Percentiles rank a stretch among this genome's conserved stretches.
These are phyloP conservation scores for Cyclina sinensis DNA, from an alignment of 1,140 invertebrate genomes.

Conservation along the genomic window DNA sequence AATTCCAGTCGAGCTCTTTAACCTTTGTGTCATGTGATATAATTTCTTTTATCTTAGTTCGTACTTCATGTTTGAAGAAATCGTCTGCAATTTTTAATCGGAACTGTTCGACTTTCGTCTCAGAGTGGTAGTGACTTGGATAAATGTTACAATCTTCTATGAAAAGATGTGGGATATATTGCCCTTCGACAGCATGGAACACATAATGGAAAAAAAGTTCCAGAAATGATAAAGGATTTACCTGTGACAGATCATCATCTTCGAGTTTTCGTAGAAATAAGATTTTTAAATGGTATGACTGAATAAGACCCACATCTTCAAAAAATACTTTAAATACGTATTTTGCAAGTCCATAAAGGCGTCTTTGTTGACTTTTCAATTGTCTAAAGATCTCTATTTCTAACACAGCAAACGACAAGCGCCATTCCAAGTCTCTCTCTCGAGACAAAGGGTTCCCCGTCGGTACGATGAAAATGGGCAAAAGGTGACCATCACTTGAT, in stretches of 20 bases:
- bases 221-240: not conserved
- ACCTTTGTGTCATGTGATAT: not conserved
- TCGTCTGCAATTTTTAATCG: not conserved
- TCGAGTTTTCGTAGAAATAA: slow-evolving; percentile 20
- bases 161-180: slow-evolving; percentile 9
- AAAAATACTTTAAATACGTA: slow-evolving; percentile 26
- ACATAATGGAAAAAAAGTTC: not conserved
- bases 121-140: not conserved
- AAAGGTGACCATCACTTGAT: not conserved
- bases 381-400: slow-evolving; percentile 23
- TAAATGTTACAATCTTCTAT: slow-evolving; percentile 19
- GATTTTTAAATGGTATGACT: slow-evolving; percentile 1
- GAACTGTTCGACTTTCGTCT: not conserved
- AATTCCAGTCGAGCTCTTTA: not conserved
- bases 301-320: not conserved
- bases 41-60: not conserved
- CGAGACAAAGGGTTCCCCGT: not conserved
- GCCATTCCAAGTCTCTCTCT: not conserved
- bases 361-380: not conserved
- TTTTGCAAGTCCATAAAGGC: slow-evolving; percentile 3
- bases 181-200: not conserved
- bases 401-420: not conserved
- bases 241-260: not conserved
- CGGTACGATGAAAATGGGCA: not conserved
- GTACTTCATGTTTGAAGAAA: not conserved